Conservation (phyloP, 2,888 invertebrate genomes). For the Diplazon laetatorius region DNA sequence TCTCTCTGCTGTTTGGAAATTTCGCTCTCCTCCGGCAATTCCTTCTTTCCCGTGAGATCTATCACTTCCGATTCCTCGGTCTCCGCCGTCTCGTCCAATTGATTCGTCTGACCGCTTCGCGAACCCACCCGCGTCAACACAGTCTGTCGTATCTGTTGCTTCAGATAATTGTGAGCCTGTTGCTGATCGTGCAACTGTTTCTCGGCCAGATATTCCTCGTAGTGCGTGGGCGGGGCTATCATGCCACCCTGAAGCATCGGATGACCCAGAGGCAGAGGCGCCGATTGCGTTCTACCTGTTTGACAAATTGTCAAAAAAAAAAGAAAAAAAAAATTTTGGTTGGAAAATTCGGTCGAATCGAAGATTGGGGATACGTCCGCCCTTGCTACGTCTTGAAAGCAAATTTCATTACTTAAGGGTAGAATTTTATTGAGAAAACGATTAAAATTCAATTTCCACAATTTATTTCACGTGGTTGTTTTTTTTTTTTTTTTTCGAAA, state of each 20-base stretch:
- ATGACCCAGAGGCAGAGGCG: constrained; percentile 94
- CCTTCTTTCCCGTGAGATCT: constrained; percentile 89
- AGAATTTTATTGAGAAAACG: too few species aligned
- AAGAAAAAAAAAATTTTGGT: constrained; percentile 26
- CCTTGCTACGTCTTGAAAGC: constrained; percentile 49
- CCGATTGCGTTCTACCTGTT: constrained; percentile 95
- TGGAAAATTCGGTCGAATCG: constrained; percentile 36
- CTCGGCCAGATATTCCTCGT: constrained; percentile 84
- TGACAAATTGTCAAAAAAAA: neutral
- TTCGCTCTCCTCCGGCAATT: constrained; percentile 81
- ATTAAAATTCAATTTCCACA: too few species aligned
- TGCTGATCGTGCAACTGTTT: constrained; percentile 84
- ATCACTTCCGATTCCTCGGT: constrained; percentile 85
- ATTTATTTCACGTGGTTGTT: too few species aligned
- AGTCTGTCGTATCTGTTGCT: constrained; percentile 94
- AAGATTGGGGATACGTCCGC: neutral
- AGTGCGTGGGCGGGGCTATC: constrained; percentile 83
- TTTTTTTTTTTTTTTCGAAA: too few species aligned
- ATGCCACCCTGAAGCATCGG: constrained; percentile 88
- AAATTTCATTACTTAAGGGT: constrained; percentile 3
- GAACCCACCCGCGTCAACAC: constrained; percentile 89
- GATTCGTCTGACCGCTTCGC: constrained; percentile 85
- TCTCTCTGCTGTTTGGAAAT: constrained; percentile 85
- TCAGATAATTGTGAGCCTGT: constrained; percentile 86
- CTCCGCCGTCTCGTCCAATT: constrained; percentile 86